Conservation (phyloP, 2,888 invertebrate species). For the Prosopocoilus inquinatus region DNA sequence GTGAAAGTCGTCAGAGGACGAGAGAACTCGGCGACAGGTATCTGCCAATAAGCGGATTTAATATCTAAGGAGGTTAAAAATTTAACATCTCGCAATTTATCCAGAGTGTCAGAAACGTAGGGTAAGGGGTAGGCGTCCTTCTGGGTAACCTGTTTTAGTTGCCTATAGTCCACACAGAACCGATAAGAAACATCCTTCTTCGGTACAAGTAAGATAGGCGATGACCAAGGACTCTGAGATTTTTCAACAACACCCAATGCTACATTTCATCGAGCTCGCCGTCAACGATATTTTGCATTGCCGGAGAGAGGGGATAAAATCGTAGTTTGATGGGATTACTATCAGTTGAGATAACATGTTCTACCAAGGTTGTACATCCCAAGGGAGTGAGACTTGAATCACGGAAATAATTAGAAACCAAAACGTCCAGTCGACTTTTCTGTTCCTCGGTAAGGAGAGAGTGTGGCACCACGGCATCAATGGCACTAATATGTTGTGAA, state of each 20-base stretch:
- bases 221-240: slow-evolving; percentile 2
- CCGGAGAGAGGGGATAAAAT: slow-evolving; percentile 26
- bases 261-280: slow-evolving; percentile 37
- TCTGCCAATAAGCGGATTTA: slow-evolving; percentile 35
- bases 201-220: too few relatives aligned
- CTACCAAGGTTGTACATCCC: slow-evolving; percentile 8
- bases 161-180: too few relatives aligned
- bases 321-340: slow-evolving; percentile 23
- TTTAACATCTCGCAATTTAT: too few relatives aligned
- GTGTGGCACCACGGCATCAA: not conserved
- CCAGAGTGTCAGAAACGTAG: too few relatives aligned
- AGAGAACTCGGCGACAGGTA: slow-evolving; percentile 20
- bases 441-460: not conserved
- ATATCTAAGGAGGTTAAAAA: slow-evolving; percentile 36
- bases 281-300: slow-evolving; percentile 22
- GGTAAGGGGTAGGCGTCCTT: too few relatives aligned
- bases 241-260: slow-evolving; percentile 33
- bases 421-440: not conserved
- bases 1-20: slow-evolving; percentile 23
- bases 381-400: not conserved
- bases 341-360: slow-evolving; percentile 6
- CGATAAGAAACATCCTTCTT: too few relatives aligned
- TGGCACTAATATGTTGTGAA: not conserved
- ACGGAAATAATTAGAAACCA: not conserved
- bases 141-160: too few relatives aligned